Evolutionary conservation across 1,140 invertebrate genomes (phyloP).

Genomic region (Protaetia brevitarsis): DNA sequence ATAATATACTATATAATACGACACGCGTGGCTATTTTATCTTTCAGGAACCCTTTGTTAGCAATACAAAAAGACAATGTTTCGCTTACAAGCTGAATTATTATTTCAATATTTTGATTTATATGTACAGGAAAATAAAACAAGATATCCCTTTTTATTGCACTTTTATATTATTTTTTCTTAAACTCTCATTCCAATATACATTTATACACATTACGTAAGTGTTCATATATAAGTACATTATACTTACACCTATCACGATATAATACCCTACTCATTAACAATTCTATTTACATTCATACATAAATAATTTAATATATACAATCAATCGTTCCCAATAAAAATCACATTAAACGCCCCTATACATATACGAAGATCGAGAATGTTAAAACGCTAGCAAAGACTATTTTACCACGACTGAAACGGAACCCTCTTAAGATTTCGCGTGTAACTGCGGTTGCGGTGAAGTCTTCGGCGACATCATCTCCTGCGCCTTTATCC

Average conservation of each 20-base stretch:
- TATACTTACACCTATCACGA: neutral
- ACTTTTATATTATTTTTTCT: too few species aligned
- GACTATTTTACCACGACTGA: neutral
- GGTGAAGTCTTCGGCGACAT: slow-evolving; percentile 31
- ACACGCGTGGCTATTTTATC: too few species aligned
- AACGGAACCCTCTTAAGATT: slow-evolving; percentile 33
- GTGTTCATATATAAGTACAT: neutral
- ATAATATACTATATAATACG: too few species aligned
- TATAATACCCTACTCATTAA: neutral
- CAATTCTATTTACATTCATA: neutral
- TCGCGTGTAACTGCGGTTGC: slow-evolving; percentile 38
- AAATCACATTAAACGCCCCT: neutral
- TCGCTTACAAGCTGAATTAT: too few species aligned
- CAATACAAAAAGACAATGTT: too few species aligned
- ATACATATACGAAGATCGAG: neutral
- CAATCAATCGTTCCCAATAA: neutral
- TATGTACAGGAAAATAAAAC: neutral
- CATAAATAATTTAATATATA: neutral
- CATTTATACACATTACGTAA: too few species aligned
- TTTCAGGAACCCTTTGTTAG: too few species aligned
- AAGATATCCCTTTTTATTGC: neutral
- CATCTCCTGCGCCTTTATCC: slow-evolving; percentile 37
- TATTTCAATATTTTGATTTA: neutral
- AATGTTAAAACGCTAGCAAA: neutral
- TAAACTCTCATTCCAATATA: too few species aligned